Percentiles rank a stretch among this genome's conserved stretches.
These are phyloP conservation scores for Sceloporus tristichus DNA, from an alignment of 2,113 vertebrate species.

Conservation along the genomic window DNA sequence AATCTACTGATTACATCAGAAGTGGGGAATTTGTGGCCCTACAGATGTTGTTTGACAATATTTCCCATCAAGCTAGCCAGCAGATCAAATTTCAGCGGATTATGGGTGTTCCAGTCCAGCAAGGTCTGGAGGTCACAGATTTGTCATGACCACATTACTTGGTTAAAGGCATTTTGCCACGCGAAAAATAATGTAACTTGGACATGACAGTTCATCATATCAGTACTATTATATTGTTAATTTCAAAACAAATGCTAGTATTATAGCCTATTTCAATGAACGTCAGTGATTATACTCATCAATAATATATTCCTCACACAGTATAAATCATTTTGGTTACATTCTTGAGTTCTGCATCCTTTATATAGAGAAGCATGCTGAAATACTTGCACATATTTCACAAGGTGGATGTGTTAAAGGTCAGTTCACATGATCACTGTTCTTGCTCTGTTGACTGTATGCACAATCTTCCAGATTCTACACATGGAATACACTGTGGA, in stretches of 20 bases:
- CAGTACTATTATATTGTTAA: not conserved
- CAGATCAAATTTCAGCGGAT: too few species aligned
- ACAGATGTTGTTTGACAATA: not conserved
- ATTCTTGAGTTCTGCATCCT: not conserved
- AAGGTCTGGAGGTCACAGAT: not conserved
- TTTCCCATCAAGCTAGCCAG: too few species aligned
- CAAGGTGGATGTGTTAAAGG: not conserved
- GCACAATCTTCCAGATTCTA: not conserved
- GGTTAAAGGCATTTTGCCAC: not conserved
- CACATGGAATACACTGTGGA: not conserved
- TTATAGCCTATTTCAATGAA: not conserved
- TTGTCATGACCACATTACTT: not conserved
- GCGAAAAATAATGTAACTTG: not conserved
- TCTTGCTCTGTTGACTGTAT: not conserved
- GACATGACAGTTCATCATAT: not conserved
- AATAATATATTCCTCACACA: not conserved
- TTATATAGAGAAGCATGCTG: not conserved
- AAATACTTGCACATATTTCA: not conserved
- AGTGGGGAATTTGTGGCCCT: too few species aligned
- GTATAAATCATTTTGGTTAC: not conserved
- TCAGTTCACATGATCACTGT: not conserved
- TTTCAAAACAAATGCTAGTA: not conserved
- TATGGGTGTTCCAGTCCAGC: too few species aligned
- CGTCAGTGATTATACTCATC: too few species aligned
- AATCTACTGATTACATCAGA: not conserved